Conservation (phyloP, 1,140 invertebrate genomes). For the Drosophila tristis region DNA sequence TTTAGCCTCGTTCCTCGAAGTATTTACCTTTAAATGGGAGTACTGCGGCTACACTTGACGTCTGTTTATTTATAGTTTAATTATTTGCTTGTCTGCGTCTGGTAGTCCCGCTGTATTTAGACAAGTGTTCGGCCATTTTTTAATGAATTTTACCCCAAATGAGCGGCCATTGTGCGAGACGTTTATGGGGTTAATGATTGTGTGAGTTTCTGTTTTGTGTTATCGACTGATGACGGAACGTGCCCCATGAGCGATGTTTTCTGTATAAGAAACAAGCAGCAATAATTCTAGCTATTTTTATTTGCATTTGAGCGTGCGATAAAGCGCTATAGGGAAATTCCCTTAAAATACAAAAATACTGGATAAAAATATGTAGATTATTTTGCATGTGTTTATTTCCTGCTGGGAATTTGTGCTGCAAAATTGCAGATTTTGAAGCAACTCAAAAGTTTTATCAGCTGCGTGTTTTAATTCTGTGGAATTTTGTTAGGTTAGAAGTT, state of each 20-base stretch:
- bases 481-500: too few relatives aligned
- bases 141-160: background rate
- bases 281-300: constrained; percentile 3
- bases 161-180: background rate
- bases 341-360: background rate
- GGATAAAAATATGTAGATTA: background rate
- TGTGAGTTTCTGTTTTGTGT: constrained; percentile 13
- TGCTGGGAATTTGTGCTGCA: background rate
- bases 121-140: constrained; percentile 38
- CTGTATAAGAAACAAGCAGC: background rate
- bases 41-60: constrained; percentile 18
- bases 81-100: constrained; percentile 32
- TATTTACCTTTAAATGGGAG: constrained; percentile 13
- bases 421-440: too few relatives aligned
- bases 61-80: constrained; percentile 55
- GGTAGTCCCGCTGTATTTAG: constrained; percentile 18
- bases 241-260: constrained; percentile 10
- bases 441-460: too few relatives aligned
- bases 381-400: background rate
- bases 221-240: constrained; percentile 17
- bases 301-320: background rate
- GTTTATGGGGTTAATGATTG: constrained; percentile 39
- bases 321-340: background rate
- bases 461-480: too few relatives aligned
- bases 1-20: background rate